These are phyloP conservation scores for Nesogale talazaci DNA, from an alignment of 2,113 vertebrate species.

Conservation along the genomic window DNA sequence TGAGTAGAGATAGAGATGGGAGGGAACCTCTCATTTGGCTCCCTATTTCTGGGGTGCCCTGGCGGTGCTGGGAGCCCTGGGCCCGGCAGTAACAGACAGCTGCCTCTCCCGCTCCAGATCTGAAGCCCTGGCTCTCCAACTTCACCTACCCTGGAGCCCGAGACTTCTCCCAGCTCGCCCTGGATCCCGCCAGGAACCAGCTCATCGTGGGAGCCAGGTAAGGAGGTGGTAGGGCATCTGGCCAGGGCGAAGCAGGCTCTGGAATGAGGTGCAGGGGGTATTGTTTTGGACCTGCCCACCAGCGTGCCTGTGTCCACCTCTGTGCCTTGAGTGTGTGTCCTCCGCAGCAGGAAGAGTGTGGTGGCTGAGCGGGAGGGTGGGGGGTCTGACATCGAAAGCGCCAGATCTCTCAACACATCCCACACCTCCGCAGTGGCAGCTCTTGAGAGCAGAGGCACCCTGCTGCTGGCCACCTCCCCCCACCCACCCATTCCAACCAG, in stretches of 20 bases:
- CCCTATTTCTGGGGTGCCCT: neutral
- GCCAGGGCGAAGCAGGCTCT: neutral
- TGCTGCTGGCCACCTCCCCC: neutral
- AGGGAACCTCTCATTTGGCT: neutral
- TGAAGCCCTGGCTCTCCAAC: slow-evolving; percentile 95
- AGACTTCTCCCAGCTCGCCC: slow-evolving; percentile 97
- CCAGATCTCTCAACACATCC: neutral
- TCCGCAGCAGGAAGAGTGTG: neutral
- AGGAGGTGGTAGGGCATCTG: slow-evolving; percentile 65
- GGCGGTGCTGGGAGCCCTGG: neutral
- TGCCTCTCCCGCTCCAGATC: slow-evolving; percentile 86
- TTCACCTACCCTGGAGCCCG: slow-evolving; percentile 93
- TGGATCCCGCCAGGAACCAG: slow-evolving; percentile 97
- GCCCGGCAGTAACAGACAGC: slow-evolving; percentile 64
- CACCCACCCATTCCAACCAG: neutral
- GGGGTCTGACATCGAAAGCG: neutral
- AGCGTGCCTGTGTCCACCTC: neutral
- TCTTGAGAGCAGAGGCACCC: neutral
- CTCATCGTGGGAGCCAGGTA: slow-evolving; percentile 99
- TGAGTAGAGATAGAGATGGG: neutral
- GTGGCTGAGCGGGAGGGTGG: rapidly evolving
- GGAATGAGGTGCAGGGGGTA: neutral
- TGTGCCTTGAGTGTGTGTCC: neutral
- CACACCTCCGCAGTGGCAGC: neutral
- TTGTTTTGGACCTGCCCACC: neutral